Base-by-base conservation (phyloP, 2,113 vertebrate species). In the Thalassarche chlororhynchos region DNA sequence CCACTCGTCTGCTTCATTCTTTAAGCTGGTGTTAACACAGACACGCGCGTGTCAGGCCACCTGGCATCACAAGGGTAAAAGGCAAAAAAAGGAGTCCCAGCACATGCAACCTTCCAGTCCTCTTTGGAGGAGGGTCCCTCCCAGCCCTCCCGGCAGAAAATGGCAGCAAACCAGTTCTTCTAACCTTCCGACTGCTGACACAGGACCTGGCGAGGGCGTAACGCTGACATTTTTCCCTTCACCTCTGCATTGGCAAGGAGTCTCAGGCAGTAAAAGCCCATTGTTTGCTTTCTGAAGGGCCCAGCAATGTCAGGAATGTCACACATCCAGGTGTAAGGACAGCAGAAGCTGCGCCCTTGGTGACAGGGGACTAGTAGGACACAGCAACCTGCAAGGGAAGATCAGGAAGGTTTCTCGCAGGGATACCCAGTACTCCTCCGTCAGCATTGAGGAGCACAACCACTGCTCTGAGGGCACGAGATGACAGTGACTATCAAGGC, bases 381-480 rank as follows among this genome's bases (percentile, higher is more conserved):
- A 29, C 49, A 25, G 62, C 78, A 47, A 23, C 32, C 29, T 6
- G 52, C 29, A 8, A 9, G 61, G 81, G n/a, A 28, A 10, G 34
- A 2, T 5, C 0, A 7, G 76, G 61, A 17, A 8, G 58, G 58
- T 23, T 82, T 28, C 70, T 62, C 3, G 7, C 62, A 7, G 0
- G 32, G 49, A 7, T 19, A 23, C 36, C 46, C 10, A 17, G 31
- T 3, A 9, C 17, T 32, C 4, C 61, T 34, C 57, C 44, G 7
- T 4, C 38, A 23, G 89, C 52, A 26, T 5, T 0, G 17, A 38
- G 46, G 49, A n/a, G 65, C 60, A 65, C 38, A 29, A 14, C 5
- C 0, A 1, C 23, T 36, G 62, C 62, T 1, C 3, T 4, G 12
- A 6, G 44, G 44, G 49, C 75, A 40, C 0, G 3, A 26, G 54